These are phyloP conservation scores for Uropsilus gracilis DNA, from an alignment of 2,113 vertebrate genomes.

Conservation along the genomic window DNA sequence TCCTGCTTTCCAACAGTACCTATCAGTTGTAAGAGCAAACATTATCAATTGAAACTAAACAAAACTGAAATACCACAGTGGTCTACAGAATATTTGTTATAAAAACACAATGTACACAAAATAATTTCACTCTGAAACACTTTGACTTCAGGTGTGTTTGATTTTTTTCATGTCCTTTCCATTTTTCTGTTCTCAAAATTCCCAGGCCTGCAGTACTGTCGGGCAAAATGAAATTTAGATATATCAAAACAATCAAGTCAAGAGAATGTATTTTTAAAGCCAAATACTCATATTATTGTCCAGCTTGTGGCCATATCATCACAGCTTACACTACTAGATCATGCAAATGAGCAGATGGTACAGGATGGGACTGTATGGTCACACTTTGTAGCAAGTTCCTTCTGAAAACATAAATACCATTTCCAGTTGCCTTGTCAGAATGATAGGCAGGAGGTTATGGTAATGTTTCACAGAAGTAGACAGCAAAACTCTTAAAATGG, in stretches of 20 bases:
- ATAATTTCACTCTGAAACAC: constrained; percentile 73
- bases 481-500: constrained; percentile 34
- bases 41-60: constrained; percentile 68
- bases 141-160: constrained; percentile 58
- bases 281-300: constrained; percentile 2
- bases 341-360: constrained; percentile 70
- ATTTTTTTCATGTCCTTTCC: constrained; percentile 48
- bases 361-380: neutral
- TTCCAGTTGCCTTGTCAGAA: neutral
- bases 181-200: constrained; percentile 41
- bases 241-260: neutral
- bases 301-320: constrained; percentile 20
- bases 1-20: constrained; percentile 77
- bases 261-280: constrained; percentile 47
- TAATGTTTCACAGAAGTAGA: constrained; percentile 34
- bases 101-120: constrained; percentile 79
- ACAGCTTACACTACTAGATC: constrained; percentile 74
- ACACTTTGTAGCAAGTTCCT: constrained; percentile 21
- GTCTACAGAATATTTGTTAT: constrained; percentile 72
- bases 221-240: constrained; percentile 33
- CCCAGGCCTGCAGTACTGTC: constrained; percentile 35
- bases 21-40: constrained; percentile 72
- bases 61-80: constrained; percentile 75
- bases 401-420: constrained; percentile 38
- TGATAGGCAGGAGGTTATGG: neutral